Base-by-base conservation (phyloP, 2,113 vertebrate genomes). In the Candoia aspera region DNA sequence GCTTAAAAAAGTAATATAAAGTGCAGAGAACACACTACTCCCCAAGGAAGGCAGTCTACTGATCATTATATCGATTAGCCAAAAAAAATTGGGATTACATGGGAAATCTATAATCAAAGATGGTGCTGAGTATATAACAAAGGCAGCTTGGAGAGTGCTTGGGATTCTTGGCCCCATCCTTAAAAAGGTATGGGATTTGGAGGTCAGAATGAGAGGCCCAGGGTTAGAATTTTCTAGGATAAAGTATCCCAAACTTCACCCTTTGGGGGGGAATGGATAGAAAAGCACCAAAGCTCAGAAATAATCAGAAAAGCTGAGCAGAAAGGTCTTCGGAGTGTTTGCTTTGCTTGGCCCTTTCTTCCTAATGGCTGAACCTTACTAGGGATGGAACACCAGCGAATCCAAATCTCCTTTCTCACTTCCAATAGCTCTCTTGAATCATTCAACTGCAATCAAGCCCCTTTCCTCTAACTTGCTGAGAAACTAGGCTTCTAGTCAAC, bases 211-310 rank as follows among this genome's bases (percentile, higher is more conserved):
- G 83, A 53, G 55, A 84, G 53, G 13, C 53, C 26, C 10, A 10
- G 37, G 55, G 13, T 10, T 29, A 12, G 55, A 84, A 59, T 5
- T 46, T 12, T 79, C 24, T 55, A 46, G 33, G 42, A 53, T 19
- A 24, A 55, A 42, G 37, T 64, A 42, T 9, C 59, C 42, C 46
- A 8, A 89, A 73, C 68, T 62, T 92, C 57, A 62, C 11, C 8
- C 53, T 84, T 84, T 46, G 49, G 8, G 24, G 24, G 29, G 26
- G 12, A 29, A 33, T 10, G 33, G 4, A 8, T 37, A 79, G 23
- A 23, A 24, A 84, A 91, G 90, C 89, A 59, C 62, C 89, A 83
- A 79, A 83, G 55, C 24, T 62, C 5, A n/a, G 58, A 91, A 84
- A 42, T 37, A 62, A 87, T 24, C 55, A 37, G 46, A 10, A 29